Conservation (phyloP, 2,113 vertebrate genomes). For the Microcebus jonahi region DNA sequence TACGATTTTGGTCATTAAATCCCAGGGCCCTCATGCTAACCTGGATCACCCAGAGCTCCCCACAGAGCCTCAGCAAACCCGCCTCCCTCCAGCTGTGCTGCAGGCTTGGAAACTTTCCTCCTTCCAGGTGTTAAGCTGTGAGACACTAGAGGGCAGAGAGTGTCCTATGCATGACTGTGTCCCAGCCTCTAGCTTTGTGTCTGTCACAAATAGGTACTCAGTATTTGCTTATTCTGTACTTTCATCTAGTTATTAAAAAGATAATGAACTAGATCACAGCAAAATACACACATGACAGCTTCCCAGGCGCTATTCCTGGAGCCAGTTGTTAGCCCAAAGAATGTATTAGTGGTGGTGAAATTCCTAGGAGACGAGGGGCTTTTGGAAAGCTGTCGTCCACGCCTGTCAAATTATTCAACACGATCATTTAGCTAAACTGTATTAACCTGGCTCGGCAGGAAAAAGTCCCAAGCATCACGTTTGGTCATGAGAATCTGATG, state of each 20-base stretch:
- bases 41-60: background rate
- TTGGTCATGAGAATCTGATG: background rate
- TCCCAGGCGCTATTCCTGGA: background rate
- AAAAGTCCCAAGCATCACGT: background rate
- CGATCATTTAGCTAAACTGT: background rate
- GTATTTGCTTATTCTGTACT: background rate
- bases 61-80: background rate
- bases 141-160: background rate
- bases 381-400: background rate
- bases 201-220: background rate
- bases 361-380: background rate
- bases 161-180: background rate
- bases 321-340: background rate
- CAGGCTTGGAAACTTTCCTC: background rate
- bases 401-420: background rate
- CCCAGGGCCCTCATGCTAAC: background rate
- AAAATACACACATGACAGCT: background rate
- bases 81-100: background rate
- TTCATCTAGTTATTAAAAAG: background rate
- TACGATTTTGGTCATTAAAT: background rate
- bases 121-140: background rate
- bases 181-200: background rate
- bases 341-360: background rate
- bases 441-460: background rate
- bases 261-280: background rate